Percentiles rank a stretch among this genome's conserved stretches.
These are phyloP conservation scores for Dinomys branickii DNA, from an alignment of 2,113 vertebrate genomes.

Conservation along the genomic window DNA sequence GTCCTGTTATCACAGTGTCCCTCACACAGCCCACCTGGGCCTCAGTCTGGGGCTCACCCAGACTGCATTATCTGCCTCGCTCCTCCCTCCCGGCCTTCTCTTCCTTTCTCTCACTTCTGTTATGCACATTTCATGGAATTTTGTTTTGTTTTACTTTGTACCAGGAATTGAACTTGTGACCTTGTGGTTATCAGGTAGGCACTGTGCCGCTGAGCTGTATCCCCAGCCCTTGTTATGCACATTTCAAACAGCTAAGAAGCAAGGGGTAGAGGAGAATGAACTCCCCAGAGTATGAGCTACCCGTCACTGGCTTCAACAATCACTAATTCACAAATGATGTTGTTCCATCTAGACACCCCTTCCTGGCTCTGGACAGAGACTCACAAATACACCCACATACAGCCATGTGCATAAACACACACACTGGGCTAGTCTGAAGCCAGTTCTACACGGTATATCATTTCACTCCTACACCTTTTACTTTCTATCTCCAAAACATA, in stretches of 20 bases:
- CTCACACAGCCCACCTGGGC: background rate
- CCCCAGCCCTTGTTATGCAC: background rate
- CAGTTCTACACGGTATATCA: background rate
- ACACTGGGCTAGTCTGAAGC: background rate
- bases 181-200: too few relatives aligned
- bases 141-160: too few relatives aligned
- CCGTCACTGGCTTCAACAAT: background rate
- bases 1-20: background rate
- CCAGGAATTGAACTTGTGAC: too few relatives aligned
- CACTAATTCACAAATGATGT: background rate
- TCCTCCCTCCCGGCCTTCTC: background rate
- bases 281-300: background rate
- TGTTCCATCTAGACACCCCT: background rate
- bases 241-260: background rate
- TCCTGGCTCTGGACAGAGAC: too few relatives aligned
- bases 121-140: background rate
- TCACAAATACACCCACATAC: too few relatives aligned
- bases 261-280: background rate
- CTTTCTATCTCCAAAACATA: background rate
- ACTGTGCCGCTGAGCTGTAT: too few relatives aligned
- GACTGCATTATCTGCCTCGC: too few relatives aligned
- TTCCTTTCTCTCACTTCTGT: background rate
- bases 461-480: background rate
- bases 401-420: too few relatives aligned
- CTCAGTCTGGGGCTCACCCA: too few relatives aligned